Percentiles rank a stretch among this genome's conserved stretches.
phyloP scores from a whole-genome alignment of 2,797 vertebrate species.

The Manis javanica region DNA sequence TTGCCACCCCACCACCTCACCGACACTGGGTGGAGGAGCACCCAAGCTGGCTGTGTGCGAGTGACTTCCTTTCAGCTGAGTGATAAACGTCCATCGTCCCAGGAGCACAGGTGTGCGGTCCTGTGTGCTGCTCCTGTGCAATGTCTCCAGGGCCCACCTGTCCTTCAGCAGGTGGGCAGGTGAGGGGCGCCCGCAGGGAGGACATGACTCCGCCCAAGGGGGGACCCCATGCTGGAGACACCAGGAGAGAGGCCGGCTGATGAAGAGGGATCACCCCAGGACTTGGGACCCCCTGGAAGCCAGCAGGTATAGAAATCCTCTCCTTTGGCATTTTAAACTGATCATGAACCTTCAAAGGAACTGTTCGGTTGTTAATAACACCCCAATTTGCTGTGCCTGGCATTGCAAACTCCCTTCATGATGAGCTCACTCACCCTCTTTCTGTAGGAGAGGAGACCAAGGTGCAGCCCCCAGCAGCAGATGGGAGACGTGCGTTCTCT shows the following conservation, averaged over 20 bases:
- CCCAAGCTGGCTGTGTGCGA: rapidly evolving
- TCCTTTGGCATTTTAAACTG: background rate
- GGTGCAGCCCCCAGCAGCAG: background rate
- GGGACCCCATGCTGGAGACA: background rate
- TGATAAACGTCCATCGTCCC: background rate
- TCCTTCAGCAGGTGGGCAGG: rapidly evolving
- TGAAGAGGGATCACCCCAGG: background rate
- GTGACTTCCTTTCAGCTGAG: background rate
- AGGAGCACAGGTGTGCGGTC: rapidly evolving
- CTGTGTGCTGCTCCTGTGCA: too few species aligned
- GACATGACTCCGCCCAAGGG: too few species aligned
- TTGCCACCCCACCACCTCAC: background rate
- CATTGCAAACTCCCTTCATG: background rate
- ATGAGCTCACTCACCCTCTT: background rate
- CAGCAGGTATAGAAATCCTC: background rate
- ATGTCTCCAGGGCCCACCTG: background rate
- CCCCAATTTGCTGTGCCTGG: background rate
- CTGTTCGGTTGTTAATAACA: background rate
- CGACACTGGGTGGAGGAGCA: background rate
- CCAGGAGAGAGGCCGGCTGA: background rate
- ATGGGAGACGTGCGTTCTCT: rapidly evolving
- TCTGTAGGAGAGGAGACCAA: background rate
- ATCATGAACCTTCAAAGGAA: slow-evolving; percentile 33
- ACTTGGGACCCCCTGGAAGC: background rate
- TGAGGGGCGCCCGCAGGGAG: background rate